Base-by-base conservation (phyloP, 2,888 invertebrate species). In the Drosophila nigritarsus region DNA sequence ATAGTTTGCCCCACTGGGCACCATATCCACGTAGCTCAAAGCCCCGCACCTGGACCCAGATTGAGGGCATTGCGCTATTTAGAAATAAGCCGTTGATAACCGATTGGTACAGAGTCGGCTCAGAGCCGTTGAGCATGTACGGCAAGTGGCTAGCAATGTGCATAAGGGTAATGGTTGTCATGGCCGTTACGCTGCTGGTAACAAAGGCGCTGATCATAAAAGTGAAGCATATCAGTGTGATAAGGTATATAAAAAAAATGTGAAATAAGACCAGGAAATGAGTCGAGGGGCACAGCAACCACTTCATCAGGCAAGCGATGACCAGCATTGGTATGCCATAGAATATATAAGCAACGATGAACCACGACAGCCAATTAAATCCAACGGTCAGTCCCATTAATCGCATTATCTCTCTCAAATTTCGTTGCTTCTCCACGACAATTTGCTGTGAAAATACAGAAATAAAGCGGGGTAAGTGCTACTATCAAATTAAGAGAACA, bases 161-260 rank as follows among this genome's bases (percentile, higher is more conserved):
- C 36, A 95, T 89, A 2, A 97, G 93, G 1, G 96, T 96, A 18
- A 95, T 95, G 32, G 96, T 95, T 24, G 96, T 94, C 2, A 97
- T 95, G 13, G 96, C 97, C 8, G 95, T 95, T 84, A 95, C 96
- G 0, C 96, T 97, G 95, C 95, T 96, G 1, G 95, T 95, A 91
- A 97, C 97, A 77, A 97, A 95, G 3, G 96, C 95, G 81, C 96
- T 96, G 38, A 97, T 91, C 93, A 96, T 95, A 91, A 97, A 97
- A 87, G 95, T 95, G 91, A 96, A 96, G 49, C 95, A 95, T 78
- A 97, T 96, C 32, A 95, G 94, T 54, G 96, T 94, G 65, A 95
- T 93, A 59, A 96, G 92, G 90, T 96, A 98, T 61, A 96, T 91
- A 8, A 96, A 77, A 2, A 97, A 85, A 87, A 96, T 96, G 42